Evolutionary conservation across 2,113 vertebrate species (phyloP).

Genomic region (Callipepla californica): DNA sequence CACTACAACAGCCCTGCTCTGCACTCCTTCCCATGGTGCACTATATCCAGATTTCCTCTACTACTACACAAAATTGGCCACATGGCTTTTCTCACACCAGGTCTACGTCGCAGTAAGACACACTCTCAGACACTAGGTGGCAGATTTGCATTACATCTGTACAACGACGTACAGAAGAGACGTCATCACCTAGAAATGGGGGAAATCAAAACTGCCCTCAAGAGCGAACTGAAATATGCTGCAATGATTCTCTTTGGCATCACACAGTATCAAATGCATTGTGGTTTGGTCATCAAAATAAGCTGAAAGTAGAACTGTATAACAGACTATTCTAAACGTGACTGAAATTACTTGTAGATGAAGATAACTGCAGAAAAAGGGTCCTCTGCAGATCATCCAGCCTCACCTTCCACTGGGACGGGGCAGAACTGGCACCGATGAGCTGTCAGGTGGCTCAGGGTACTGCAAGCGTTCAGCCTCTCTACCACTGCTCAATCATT

Average conservation of each 20-base stretch:
- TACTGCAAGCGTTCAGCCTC: neutral
- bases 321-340: neutral
- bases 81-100: neutral
- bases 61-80: neutral
- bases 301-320: neutral
- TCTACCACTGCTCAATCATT: fast-evolving
- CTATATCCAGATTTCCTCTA: neutral
- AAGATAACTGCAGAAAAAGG: neutral
- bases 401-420: neutral
- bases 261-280: fast-evolving
- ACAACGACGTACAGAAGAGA: fast-evolving
- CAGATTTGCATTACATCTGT: neutral
- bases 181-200: neutral
- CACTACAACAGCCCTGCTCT: neutral
- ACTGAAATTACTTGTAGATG: neutral
- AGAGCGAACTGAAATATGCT: neutral
- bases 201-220: neutral
- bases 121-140: conserved; percentile 64
- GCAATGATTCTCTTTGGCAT: neutral
- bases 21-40: neutral
- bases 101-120: neutral
- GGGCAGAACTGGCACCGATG: neutral
- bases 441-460: neutral
- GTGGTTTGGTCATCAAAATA: neutral
- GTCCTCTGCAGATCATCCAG: neutral